Percentiles rank a stretch among this genome's conserved stretches.
Conservation (phyloP, 2,888 invertebrate genomes). For the Apamea epomidion region DNA sequence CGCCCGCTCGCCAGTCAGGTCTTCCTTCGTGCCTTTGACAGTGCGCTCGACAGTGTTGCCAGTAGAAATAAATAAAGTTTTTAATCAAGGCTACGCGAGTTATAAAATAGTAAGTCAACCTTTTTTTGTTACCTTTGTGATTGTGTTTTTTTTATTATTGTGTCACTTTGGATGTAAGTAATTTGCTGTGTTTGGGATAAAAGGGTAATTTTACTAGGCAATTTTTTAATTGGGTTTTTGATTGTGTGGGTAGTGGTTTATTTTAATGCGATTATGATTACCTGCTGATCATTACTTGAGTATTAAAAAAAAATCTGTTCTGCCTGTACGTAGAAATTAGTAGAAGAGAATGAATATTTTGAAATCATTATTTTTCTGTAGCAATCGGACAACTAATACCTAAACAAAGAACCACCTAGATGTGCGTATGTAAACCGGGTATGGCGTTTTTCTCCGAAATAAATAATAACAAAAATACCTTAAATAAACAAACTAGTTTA, state of each 20-base stretch:
- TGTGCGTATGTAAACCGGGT: too few species aligned
- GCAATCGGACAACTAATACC: not conserved
- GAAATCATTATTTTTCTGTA: not conserved
- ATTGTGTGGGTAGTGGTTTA: too few species aligned
- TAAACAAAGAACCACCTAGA: not conserved
- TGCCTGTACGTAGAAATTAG: not conserved
- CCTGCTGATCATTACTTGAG: not conserved
- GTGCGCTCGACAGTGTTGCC: constrained; percentile 39
- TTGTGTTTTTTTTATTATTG: constrained; percentile 28
- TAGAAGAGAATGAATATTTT: not conserved
- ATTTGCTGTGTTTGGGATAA: too few species aligned
- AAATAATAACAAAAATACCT: too few species aligned
- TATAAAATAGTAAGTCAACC: constrained; percentile 50
- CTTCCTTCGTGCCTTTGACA: constrained; percentile 14
- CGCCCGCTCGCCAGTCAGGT: constrained; percentile 30
- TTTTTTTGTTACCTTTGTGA: constrained; percentile 27
- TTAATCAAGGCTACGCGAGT: constrained; percentile 43
- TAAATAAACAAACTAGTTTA: too few species aligned
- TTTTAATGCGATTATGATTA: not conserved
- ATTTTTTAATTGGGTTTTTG: not conserved
- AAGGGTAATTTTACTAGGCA: not conserved
- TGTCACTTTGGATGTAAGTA: not conserved
- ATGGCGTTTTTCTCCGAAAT: too few species aligned
- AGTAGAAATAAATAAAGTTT: constrained; percentile 24
- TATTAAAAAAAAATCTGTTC: not conserved